Percentiles rank a stretch among this genome's conserved stretches.
These are phyloP conservation scores for Gallinago nigripennis DNA, from an alignment of 2,797 vertebrate species.

Conservation along the genomic window DNA sequence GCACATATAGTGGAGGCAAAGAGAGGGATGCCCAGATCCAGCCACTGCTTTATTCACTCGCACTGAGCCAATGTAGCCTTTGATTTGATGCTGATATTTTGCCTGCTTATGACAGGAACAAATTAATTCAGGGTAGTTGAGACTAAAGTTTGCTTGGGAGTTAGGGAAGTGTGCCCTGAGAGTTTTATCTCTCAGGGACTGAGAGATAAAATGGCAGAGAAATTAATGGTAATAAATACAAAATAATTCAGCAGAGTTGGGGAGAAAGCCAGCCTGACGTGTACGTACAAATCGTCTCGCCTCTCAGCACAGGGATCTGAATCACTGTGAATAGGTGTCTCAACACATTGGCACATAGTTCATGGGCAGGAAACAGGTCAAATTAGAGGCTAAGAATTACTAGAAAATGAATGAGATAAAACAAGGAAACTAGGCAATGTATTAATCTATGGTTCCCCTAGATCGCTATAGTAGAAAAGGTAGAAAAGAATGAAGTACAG, in stretches of 20 bases:
- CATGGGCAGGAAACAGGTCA: background rate
- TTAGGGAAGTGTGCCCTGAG: background rate
- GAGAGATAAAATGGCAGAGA: background rate
- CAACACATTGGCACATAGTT: fast-evolving
- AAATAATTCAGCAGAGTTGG: background rate
- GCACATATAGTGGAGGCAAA: fast-evolving
- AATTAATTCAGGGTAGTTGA: background rate
- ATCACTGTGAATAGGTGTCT: background rate
- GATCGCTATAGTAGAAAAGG: background rate
- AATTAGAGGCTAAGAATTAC: background rate
- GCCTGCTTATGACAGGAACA: background rate
- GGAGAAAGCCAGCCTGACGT: fast-evolving
- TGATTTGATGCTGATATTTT: background rate
- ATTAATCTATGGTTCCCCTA: background rate
- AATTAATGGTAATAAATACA: conserved; percentile 6
- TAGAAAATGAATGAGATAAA: background rate
- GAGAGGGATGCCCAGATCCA: background rate
- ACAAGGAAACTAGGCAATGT: fast-evolving
- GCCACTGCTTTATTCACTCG: background rate
- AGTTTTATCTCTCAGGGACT: background rate
- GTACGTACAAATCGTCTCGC: background rate
- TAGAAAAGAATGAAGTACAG: background rate
- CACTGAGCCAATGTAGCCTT: background rate
- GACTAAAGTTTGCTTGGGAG: background rate
- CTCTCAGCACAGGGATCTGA: background rate